These are phyloP conservation scores for Solea senegalensis DNA, from an alignment of 2,113 vertebrate genomes.

Conservation along the genomic window DNA sequence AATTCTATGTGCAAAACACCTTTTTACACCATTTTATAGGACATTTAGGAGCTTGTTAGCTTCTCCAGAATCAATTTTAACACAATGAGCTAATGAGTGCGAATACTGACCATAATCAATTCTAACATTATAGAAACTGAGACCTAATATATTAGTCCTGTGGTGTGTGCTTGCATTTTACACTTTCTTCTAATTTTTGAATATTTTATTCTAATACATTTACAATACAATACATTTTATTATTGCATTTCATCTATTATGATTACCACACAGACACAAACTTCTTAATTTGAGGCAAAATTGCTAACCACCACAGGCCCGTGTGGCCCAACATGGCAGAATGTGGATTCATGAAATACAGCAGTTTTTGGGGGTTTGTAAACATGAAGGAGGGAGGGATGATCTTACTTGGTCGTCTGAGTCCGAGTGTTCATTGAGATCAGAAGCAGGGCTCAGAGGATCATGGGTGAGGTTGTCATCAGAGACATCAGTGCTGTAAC, in stretches of 20 bases:
- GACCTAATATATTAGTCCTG: background rate
- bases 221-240: no score
- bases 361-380: no score
- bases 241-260: no score
- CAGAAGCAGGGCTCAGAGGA: conserved; percentile 86
- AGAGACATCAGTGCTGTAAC: conserved; percentile 96
- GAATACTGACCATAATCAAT: background rate
- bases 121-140: background rate
- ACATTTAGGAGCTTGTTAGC: conserved; percentile 3
- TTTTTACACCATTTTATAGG: background rate
- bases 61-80: background rate
- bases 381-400: background rate
- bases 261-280: no score
- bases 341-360: no score
- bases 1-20: background rate
- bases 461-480: conserved; percentile 94
- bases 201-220: no score
- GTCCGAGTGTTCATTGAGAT: conserved; percentile 90
- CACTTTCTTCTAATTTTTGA: no score
- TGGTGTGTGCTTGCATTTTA: no score
- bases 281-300: no score
- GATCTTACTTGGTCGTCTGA: conserved; percentile 92
- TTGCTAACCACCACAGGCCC: no score
- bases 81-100: background rate
- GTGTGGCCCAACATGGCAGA: no score